Evolutionary conservation across 1,140 invertebrate genomes (phyloP).

Genomic region (Mamestra configurata): DNA sequence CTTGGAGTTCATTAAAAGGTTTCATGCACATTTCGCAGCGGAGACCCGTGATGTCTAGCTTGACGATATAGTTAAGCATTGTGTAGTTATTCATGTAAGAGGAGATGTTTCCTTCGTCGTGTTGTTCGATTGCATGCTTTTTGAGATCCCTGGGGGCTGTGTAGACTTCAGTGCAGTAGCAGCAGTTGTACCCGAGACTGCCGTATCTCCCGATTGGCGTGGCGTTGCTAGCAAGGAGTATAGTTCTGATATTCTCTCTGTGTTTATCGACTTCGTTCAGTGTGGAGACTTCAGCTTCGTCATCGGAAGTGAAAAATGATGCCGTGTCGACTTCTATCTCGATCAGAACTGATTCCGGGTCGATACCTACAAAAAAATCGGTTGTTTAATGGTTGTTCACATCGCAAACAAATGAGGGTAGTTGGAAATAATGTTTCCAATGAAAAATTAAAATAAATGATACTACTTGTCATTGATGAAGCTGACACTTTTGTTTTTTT

Average conservation of each 20-base stretch:
- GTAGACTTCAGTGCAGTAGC: conserved; percentile 63
- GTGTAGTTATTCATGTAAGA: conserved; percentile 59
- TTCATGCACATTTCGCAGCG: conserved; percentile 60
- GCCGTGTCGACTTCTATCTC: conserved; percentile 33
- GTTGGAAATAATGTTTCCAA: neutral
- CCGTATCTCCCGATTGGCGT: conserved; percentile 66
- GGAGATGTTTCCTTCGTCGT: conserved; percentile 50
- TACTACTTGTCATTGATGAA: neutral
- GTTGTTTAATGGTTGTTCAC: conserved; percentile 5
- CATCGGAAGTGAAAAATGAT: neutral
- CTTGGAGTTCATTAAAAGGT: conserved; percentile 51
- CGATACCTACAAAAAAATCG: conserved; percentile 39
- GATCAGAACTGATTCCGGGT: conserved; percentile 30
- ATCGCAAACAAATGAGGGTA: neutral
- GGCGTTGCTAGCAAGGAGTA: conserved; percentile 61
- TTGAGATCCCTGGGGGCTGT: conserved; percentile 61
- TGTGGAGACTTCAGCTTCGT: neutral
- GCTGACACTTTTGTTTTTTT: neutral
- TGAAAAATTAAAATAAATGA: neutral
- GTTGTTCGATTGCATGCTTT: conserved; percentile 58
- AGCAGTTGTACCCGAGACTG: conserved; percentile 64
- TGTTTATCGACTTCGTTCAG: conserved; percentile 32
- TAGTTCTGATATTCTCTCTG: conserved; percentile 27
- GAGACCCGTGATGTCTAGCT: conserved; percentile 67
- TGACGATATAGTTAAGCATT: conserved; percentile 62